Base-by-base conservation (phyloP, 1,140 invertebrate genomes). In the Stegodyphus mimosarum region DNA sequence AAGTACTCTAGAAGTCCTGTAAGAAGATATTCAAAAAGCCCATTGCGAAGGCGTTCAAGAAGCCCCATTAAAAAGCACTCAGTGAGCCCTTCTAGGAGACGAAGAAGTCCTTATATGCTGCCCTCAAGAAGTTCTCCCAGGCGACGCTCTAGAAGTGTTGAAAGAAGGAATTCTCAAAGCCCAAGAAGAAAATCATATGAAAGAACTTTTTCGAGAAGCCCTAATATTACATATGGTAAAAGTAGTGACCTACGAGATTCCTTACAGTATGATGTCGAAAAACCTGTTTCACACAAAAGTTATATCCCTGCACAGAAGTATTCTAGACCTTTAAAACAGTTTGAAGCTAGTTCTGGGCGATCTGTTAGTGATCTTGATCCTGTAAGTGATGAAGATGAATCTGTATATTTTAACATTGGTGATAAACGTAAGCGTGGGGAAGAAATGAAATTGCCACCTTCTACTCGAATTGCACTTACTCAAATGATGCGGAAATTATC, bases 301-400 rank as follows among this genome's bases (percentile, higher is more conserved):
- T 33, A 33, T 33, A 33, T 33, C 33, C 33, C 33, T 33, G 3
- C 33, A 33, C 33, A 33, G 33, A 33, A 33, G 33, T 33, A 33
- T 33, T 33, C 33, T 33, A 33, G 33, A 33, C 33, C 33, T 33
- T 33, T 33, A 33, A 33, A 33, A 33, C 33, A 33, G 33, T 33
- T 33, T 49, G 53, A 69, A 69, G 11, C 2, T 15, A 67, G 64
- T 17, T 69, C 63, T n/a, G n/a, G 17, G 55, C 13, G 53, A 64
- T 11, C 6, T 10, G 51, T 7, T 17, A 74, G 15, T 50, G 67
- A 77, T 72, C 49, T 77, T 53, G 83, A 86, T 72, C 53, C 72
- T 10, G 60, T 84, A 55, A 84, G 81, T 76, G 73, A 84, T 70
- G 81, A 84, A 76, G 81, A 83, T 48, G 80, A 84, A 60, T 60